Percentiles rank a stretch among this genome's conserved stretches.
These are phyloP conservation scores for Oreochromis mossambicus DNA, from an alignment of 2,797 vertebrate genomes.

Conservation along the genomic window DNA sequence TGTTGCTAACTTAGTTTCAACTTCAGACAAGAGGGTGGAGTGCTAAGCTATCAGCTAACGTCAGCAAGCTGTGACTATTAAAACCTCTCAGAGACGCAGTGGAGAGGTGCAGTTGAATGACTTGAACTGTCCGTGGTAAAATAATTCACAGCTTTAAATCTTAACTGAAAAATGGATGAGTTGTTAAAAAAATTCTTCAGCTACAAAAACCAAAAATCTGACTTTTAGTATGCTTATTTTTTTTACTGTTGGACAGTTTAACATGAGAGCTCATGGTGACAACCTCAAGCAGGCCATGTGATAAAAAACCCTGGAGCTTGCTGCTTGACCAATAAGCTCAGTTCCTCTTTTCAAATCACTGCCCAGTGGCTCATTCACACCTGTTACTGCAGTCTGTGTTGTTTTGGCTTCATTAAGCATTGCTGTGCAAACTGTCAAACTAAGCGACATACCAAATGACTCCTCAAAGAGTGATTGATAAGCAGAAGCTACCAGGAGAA, in stretches of 20 bases:
- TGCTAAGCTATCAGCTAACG: background rate
- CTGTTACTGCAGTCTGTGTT: background rate
- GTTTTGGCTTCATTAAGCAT: background rate
- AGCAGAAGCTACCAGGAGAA: background rate
- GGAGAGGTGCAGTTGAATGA: background rate
- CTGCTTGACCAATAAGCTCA: background rate
- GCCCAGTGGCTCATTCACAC: background rate
- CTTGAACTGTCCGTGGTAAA: background rate
- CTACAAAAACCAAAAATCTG: background rate
- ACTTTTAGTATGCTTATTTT: background rate
- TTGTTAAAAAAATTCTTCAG: background rate
- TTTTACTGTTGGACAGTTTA: background rate
- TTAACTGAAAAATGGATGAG: background rate
- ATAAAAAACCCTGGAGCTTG: background rate
- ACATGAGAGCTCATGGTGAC: background rate
- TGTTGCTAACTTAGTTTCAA: background rate
- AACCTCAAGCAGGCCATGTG: background rate
- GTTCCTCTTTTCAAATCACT: background rate
- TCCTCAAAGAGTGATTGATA: conserved; percentile 3
- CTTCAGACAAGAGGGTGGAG: background rate
- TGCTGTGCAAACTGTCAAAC: background rate
- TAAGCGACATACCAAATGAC: background rate
- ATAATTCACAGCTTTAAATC: background rate
- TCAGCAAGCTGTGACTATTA: background rate
- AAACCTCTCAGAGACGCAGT: background rate